phyloP scores from a whole-genome alignment of 2,888 invertebrate species.

The Eulithis prunata region DNA sequence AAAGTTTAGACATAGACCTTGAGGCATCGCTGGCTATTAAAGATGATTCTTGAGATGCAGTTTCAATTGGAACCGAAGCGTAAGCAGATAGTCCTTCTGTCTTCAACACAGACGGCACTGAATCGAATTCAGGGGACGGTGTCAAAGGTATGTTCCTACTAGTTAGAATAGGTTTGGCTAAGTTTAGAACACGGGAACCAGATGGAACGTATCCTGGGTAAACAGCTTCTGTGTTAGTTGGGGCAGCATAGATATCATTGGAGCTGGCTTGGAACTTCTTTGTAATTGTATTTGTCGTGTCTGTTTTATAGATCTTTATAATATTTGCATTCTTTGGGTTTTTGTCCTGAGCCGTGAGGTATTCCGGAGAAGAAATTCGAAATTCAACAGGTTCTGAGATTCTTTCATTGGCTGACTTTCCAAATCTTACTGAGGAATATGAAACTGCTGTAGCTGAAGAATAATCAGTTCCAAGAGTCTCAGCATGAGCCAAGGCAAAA shows the following conservation, averaged over 20 bases:
- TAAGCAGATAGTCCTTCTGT: slow-evolving; percentile 31
- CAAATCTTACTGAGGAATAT: slow-evolving; percentile 42
- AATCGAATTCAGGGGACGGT: slow-evolving; percentile 25
- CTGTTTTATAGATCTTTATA: slow-evolving; percentile 26
- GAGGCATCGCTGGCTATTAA: neutral
- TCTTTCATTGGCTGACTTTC: neutral
- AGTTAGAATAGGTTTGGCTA: slow-evolving; percentile 25
- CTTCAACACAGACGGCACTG: slow-evolving; percentile 27
- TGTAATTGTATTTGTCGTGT: slow-evolving; percentile 4
- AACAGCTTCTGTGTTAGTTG: slow-evolving; percentile 17
- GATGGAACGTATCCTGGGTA: slow-evolving; percentile 12
- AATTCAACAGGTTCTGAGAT: neutral
- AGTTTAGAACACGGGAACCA: slow-evolving; percentile 6
- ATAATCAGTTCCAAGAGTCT: slow-evolving; percentile 44
- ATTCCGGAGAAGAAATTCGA: neutral
- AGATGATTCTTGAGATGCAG: slow-evolving; percentile 2
- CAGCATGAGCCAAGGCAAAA: slow-evolving; percentile 47
- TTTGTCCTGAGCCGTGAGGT: slow-evolving; percentile 9
- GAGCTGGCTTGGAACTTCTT: slow-evolving; percentile 44
- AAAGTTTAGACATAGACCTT: neutral
- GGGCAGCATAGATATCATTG: slow-evolving; percentile 9
- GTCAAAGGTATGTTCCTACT: slow-evolving; percentile 30
- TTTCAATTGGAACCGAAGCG: slow-evolving; percentile 22
- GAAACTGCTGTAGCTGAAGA: slow-evolving; percentile 45
- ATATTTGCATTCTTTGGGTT: slow-evolving; percentile 36